phyloP scores from a whole-genome alignment of 2,113 vertebrate species.

The Tragelaphus strepsiceros region DNA sequence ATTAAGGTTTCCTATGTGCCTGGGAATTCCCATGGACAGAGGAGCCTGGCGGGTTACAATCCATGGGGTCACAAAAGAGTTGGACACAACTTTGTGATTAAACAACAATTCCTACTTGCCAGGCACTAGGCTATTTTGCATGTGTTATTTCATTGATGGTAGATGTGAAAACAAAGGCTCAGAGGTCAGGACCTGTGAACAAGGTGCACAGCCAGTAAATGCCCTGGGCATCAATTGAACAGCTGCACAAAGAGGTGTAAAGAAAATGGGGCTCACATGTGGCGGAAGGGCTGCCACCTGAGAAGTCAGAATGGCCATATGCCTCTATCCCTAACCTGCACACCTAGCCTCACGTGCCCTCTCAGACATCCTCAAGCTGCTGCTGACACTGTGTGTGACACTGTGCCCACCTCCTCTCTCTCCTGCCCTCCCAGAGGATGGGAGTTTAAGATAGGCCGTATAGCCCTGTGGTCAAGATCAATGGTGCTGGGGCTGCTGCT shows the following conservation, averaged over 20 bases:
- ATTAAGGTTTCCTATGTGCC: not conserved
- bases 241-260: not conserved
- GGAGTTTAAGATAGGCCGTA: not conserved
- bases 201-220: not conserved
- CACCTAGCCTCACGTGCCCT: not conserved
- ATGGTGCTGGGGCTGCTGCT: not conserved
- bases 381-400: not conserved
- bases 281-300: not conserved
- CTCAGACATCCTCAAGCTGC: not conserved
- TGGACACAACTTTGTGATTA: not conserved
- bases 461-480: not conserved
- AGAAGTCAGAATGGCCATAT: not conserved
- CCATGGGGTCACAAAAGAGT: not conserved
- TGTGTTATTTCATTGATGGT: not conserved
- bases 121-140: not conserved
- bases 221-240: rapidly evolving
- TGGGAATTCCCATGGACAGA: not conserved
- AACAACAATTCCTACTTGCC: not conserved
- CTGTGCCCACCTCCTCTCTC: not conserved
- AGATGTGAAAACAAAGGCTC: not conserved
- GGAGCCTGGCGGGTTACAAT: not conserved
- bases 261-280: not conserved
- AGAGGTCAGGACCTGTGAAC: not conserved
- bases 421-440: not conserved
- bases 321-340: too few species aligned